Conservation (phyloP, 2,888 invertebrate genomes). For the Xestia rhomboidea region DNA sequence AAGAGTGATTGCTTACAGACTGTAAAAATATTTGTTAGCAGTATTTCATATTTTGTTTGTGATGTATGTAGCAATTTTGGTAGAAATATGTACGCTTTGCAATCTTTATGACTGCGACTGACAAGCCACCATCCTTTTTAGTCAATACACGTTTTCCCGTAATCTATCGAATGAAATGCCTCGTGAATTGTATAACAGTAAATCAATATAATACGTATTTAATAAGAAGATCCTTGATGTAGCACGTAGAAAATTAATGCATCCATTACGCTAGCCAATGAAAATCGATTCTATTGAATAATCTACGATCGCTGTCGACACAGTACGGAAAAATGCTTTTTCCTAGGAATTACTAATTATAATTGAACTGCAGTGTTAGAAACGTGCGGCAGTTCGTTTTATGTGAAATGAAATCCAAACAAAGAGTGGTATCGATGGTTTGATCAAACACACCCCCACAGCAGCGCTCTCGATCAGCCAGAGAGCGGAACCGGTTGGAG, state of each 20-base stretch:
- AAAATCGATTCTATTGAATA: constrained; percentile 77
- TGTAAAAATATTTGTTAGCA: constrained; percentile 59
- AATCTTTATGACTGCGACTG: constrained; percentile 39
- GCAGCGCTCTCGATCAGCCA: constrained; percentile 67
- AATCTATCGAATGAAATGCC: not conserved
- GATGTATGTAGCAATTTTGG: constrained; percentile 52
- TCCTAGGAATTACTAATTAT: constrained; percentile 62
- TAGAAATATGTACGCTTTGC: constrained; percentile 39
- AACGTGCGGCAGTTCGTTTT: constrained; percentile 64
- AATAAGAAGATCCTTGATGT: constrained; percentile 68
- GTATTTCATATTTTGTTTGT: constrained; percentile 57
- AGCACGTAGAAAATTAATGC: constrained; percentile 74
- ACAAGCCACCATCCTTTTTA: not conserved
- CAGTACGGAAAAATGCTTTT: constrained; percentile 57
- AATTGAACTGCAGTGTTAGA: constrained; percentile 55
- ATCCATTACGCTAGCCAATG: constrained; percentile 69
- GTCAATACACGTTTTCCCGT: constrained; percentile 1
- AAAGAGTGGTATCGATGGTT: constrained; percentile 77
- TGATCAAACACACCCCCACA: constrained; percentile 74
- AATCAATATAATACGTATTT: constrained; percentile 69
- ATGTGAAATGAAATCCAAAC: constrained; percentile 76
- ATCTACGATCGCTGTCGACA: constrained; percentile 68
- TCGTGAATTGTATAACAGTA: constrained; percentile 62
- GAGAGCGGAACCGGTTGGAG: constrained; percentile 78
- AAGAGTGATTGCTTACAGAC: constrained; percentile 57